Percentiles rank a stretch among this genome's conserved stretches.
phyloP scores from a whole-genome alignment of 2,113 vertebrate species.

The Mola mola region DNA sequence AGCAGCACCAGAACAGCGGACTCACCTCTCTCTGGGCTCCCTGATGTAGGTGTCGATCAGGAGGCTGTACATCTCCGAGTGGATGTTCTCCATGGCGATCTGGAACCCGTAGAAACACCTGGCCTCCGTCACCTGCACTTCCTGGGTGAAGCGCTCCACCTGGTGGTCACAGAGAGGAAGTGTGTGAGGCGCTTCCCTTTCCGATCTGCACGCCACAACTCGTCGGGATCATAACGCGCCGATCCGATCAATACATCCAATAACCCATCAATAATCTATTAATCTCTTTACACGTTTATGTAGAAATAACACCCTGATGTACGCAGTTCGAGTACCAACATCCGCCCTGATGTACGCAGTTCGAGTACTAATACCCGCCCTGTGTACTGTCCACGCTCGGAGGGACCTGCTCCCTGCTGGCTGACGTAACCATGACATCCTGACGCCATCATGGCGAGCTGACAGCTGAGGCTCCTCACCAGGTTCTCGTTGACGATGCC shows the following conservation, averaged over 20 bases:
- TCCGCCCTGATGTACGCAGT: too few species aligned
- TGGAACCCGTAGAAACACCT: slow-evolving; percentile 99
- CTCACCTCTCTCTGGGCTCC: slow-evolving; percentile 88
- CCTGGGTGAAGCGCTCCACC: slow-evolving; percentile 98
- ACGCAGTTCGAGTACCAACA: too few species aligned
- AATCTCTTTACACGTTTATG: too few species aligned
- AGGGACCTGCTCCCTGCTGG: too few species aligned
- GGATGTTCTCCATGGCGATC: slow-evolving; percentile 99
- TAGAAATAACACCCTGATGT: too few species aligned
- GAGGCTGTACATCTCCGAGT: slow-evolving; percentile 99
- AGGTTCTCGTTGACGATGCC: slow-evolving; percentile 98
- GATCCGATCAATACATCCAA: too few species aligned
- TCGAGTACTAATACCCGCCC: too few species aligned
- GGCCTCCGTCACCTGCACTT: slow-evolving; percentile 95
- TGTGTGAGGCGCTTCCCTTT: rapidly evolving
- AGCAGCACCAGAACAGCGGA: neutral
- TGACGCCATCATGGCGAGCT: too few species aligned
- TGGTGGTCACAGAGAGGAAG: slow-evolving; percentile 69
- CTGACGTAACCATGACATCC: too few species aligned
- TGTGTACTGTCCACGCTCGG: too few species aligned
- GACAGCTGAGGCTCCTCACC: slow-evolving; percentile 76
- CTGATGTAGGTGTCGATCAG: slow-evolving; percentile 98
- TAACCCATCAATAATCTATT: too few species aligned
- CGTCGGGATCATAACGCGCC: neutral
- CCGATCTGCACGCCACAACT: too few species aligned